Conservation (phyloP, 2,797 vertebrate species). For the Sus cebifrons region DNA sequence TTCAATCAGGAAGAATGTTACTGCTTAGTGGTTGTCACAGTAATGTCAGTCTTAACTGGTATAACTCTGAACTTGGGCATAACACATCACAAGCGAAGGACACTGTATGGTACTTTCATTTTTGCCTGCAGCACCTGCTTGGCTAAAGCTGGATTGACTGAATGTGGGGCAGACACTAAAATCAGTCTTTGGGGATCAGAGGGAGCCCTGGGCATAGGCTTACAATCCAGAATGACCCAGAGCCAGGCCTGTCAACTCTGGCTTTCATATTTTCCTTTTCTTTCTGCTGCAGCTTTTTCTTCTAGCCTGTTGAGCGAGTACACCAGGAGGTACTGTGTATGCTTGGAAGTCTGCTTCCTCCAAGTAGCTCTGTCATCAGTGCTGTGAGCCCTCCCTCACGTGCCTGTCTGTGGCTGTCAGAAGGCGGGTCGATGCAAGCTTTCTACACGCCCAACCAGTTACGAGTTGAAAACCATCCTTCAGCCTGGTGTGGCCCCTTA, state of each 20-base stretch:
- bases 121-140: slow-evolving; percentile 82
- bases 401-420: neutral
- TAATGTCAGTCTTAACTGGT: neutral
- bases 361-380: slow-evolving; percentile 72
- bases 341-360: slow-evolving; percentile 42
- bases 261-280: slow-evolving; percentile 83
- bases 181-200: slow-evolving; percentile 81
- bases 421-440: slow-evolving; percentile 71
- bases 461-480: slow-evolving; percentile 76
- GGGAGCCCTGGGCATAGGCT: slow-evolving; percentile 84
- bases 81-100: slow-evolving; percentile 34
- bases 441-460: slow-evolving; percentile 66
- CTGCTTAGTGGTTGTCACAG: slow-evolving; percentile 38
- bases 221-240: slow-evolving; percentile 84
- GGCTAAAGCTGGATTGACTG: slow-evolving; percentile 84
- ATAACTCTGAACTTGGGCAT: slow-evolving; percentile 23
- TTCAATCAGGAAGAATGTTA: slow-evolving; percentile 57
- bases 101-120: slow-evolving; percentile 67
- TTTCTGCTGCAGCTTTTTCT: slow-evolving; percentile 83
- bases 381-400: slow-evolving; percentile 44
- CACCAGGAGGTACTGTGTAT: slow-evolving; percentile 73
- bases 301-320: slow-evolving; percentile 61
- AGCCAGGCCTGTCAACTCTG: slow-evolving; percentile 82
- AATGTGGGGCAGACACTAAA: slow-evolving; percentile 81
- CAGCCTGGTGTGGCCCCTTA: slow-evolving; percentile 63